Conservation (phyloP, 2,888 invertebrate genomes). For the Amphipoea oculea region DNA sequence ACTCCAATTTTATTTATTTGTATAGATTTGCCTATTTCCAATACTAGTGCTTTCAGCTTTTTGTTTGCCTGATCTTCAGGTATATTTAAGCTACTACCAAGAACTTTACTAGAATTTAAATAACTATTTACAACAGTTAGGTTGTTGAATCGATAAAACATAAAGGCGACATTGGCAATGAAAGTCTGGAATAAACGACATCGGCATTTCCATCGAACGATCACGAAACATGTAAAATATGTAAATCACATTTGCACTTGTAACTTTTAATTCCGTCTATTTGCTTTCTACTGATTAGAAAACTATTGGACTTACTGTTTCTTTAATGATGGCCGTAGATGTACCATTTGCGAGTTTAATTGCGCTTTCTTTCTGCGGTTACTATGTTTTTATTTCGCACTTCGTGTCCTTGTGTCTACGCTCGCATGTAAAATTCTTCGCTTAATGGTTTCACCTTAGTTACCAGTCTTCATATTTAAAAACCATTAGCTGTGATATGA, state of each 20-base stretch:
- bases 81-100: constrained; percentile 5
- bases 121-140: constrained; percentile 25
- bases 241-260: constrained; percentile 49
- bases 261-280: constrained; percentile 40
- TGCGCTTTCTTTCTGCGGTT: constrained; percentile 32
- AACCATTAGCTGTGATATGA: neutral
- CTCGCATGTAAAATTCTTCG: constrained; percentile 10
- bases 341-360: constrained; percentile 41
- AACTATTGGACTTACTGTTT: constrained; percentile 26
- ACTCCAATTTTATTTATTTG: neutral
- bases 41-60: neutral
- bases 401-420: neutral
- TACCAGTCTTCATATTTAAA: neutral
- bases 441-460: constrained; percentile 19
- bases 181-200: constrained; percentile 38
- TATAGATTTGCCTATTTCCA: too few species aligned
- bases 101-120: constrained; percentile 3
- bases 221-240: constrained; percentile 53
- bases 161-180: constrained; percentile 56
- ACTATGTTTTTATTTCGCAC: neutral
- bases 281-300: constrained; percentile 53
- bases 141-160: constrained; percentile 48
- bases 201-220: constrained; percentile 21
- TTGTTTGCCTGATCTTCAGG: neutral
- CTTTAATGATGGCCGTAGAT: constrained; percentile 16